Evolutionary conservation across 1,140 invertebrate species (phyloP).

Genomic region (Pinna nobilis): DNA sequence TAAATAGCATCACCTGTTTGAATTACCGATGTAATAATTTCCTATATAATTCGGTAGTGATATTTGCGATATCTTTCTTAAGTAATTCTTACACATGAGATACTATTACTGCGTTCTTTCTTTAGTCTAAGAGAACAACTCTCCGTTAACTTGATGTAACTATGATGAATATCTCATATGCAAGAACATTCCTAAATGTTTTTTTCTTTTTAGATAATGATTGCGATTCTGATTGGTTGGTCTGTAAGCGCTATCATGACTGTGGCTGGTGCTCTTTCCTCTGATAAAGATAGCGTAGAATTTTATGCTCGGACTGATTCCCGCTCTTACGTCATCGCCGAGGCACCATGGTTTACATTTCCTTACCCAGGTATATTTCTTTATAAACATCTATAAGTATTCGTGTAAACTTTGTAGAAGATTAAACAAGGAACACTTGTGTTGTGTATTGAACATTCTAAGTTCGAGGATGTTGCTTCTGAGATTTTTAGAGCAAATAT

Average conservation of each 20-base stretch:
- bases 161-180: background rate
- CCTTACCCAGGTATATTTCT: conserved; percentile 85
- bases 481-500: no score
- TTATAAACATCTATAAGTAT: no score
- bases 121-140: background rate
- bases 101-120: background rate
- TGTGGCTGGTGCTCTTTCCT: conserved; percentile 38
- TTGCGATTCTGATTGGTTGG: conserved; percentile 58
- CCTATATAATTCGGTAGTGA: no score
- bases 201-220: conserved; percentile 43
- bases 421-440: no score
- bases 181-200: background rate
- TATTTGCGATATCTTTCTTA: no score
- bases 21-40: no score
- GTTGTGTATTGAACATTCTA: no score
- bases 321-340: conserved; percentile 82
- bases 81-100: no score
- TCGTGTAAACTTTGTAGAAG: no score
- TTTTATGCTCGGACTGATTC: conserved; percentile 81
- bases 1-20: no score
- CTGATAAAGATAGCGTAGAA: conserved; percentile 38
- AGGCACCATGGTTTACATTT: conserved; percentile 86
- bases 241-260: conserved; percentile 51
- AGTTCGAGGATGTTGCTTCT: no score
- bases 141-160: background rate